Base-by-base conservation (phyloP, 2,888 invertebrate genomes). In the Drosophila longiperda region DNA sequence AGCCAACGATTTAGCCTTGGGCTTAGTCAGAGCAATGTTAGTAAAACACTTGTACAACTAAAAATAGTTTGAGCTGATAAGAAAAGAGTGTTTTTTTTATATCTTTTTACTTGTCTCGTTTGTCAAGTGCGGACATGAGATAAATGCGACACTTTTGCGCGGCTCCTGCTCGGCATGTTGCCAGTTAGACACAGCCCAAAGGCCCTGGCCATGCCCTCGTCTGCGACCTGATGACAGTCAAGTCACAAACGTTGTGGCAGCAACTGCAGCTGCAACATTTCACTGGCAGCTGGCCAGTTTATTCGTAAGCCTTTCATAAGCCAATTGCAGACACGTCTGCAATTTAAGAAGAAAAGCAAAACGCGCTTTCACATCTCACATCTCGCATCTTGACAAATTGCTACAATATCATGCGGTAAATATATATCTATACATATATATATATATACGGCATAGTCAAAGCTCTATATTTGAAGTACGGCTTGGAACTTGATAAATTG, bases 271-370 rank as follows among this genome's bases (percentile, higher is more conserved):
- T 50, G 61, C 60, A 62, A 66, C 82, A 82, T 68, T 68, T 62
- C 63, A 82, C 79, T 80, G 82, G 82, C 82, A 79, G 42, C 48
- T 67, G 76, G 83, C 80, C 76, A 76, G 80, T 52, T 62, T 42
- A 42, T 57, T 63, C 76, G 34, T 50, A 60, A 68, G 67, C 64
- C 54, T 66, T 75, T 68, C 75, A 66, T 61, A 78, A 79, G 69
- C 72, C 80, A 75, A 71, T 78, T 82, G 68, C 59, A 61, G 61
- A 63, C 20, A 63, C n/a, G 54, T 23, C 50, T 38, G 58, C 52
- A 48, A 67, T 65, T 62, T 52, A 48, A 60, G 60, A 59, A 36
- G 64, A 50, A 59, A 52, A 54, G 36, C 62, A 12, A 61, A 32
- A 34, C 40, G 36, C 52, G n/a, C 8, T 5, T 29, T 29, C 40